Evolutionary conservation across 2,888 invertebrate species (phyloP), one percentile per base, ranked within the genome.

Genomic region (Onchidella celtica): DNA sequence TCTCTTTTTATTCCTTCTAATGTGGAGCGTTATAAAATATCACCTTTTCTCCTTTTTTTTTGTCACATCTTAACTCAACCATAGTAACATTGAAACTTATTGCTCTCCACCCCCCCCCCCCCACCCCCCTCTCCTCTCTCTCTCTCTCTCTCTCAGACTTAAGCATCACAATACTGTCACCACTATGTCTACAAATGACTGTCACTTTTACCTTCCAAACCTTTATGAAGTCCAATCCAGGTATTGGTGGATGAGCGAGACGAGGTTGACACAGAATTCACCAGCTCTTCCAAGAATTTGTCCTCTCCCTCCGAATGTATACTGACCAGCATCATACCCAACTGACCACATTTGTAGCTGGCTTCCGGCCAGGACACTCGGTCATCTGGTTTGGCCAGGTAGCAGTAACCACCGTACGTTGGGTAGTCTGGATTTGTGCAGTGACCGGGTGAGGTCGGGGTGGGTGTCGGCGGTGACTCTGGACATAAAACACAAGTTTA

Each of bases 281-380:
- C 80, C 27, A 86, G 75, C 17, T 76, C 73, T 29, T 82, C 57
- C 0, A 89, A 69, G 40, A 87, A 86, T 14, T 57, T 73, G 69
- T 85, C 74, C 65, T 89, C 89, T 0, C 36, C 82, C 14, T 73
- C 57, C 9, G 83, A 84, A 76, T 89, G 88, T 24, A 89, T 75
- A 40, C 88, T 89, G 21, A 82, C 79, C 38, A 89, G 77, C 34
- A 85, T 79, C 84, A 87, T 86, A 6, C 88, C 87, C 9, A 34
- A 14, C 47, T 55, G 69, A 24, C 76, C 79, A 81, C 89, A 89
- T 3, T 78, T 57, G 65, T 85, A 88, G 63, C 83, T 81, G 9
- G 89, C 87, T 34, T 88, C 88, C 0, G 89, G 88, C 87, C 89
- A 89, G 0, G 88, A 87, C 27, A 83, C 47, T 1, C 72, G 84